Conservation (phyloP, 2,113 vertebrate species). For the Sardina pilchardus region DNA sequence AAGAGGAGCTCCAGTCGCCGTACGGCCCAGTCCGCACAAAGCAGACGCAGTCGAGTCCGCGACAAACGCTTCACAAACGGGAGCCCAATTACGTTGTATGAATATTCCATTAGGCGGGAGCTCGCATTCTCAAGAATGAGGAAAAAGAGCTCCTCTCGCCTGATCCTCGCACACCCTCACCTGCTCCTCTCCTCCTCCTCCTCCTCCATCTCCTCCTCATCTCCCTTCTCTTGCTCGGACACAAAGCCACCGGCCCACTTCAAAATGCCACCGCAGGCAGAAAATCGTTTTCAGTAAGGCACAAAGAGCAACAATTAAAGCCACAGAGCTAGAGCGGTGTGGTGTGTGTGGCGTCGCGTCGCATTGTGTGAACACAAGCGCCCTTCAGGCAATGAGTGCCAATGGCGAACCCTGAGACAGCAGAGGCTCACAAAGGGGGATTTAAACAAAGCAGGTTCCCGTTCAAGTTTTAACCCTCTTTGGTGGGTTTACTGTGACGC, state of each 20-base stretch:
- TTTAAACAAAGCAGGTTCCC: background rate
- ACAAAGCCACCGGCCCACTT: constrained; percentile 5
- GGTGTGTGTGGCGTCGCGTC: background rate
- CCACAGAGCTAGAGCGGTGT: background rate
- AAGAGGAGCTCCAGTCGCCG: constrained; percentile 19
- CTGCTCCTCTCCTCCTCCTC: background rate
- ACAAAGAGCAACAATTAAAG: constrained; percentile 10
- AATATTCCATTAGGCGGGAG: background rate
- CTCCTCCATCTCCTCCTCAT: background rate
- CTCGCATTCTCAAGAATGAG: background rate
- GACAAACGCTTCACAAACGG: background rate
- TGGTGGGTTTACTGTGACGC: background rate
- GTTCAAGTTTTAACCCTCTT: background rate
- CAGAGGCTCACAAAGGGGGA: background rate
- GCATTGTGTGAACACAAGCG: background rate
- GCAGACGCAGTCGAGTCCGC: background rate
- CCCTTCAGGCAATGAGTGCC: background rate
- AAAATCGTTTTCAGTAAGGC: background rate
- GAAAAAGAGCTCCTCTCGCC: background rate
- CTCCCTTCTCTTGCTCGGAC: background rate
- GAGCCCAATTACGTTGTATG: constrained; percentile 1
- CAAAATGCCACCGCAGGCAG: constrained; percentile 4
- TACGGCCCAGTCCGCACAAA: background rate
- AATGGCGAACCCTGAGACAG: background rate
- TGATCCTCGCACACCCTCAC: too few species aligned